Base-by-base conservation (phyloP, 2,113 vertebrate species). In the Mixornis gularis region DNA sequence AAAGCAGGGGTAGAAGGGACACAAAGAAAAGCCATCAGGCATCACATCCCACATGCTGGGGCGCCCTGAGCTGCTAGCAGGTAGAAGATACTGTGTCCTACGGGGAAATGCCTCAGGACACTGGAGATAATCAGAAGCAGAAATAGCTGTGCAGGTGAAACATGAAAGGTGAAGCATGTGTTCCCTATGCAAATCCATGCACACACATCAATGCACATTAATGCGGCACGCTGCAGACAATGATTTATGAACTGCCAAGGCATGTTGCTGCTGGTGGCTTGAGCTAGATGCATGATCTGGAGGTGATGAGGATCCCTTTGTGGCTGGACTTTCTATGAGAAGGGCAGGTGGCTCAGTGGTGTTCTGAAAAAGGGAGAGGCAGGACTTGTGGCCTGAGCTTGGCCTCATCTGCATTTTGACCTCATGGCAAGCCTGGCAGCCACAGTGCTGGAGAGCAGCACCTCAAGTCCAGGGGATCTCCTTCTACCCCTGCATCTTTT, bases 101-200 rank as follows among this genome's bases (percentile, higher is more conserved):
- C 0, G 0, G 89, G 58, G 34, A 90, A 92, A 60, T 0, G 2
- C 91, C 86, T 79, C 44, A 30, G 89, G 78, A 76, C 38, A 5
- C 13, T 62, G 51, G 53, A 81, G 62, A 51, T 78, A 72, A 77
- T 51, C 43, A 87, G 56, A 70, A 91, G 69, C 7, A 79, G 74
- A 84, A 96, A 82, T 36, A 68, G 59, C 46, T 44, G 25, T 62
- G 34, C 64, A 69, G 66, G 41, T 53, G 73, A 90, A 94, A 87
- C 40, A 36, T 79, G 38, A 78, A 68, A 90, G 65, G 5, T 48
- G 72, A 76, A 44, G 70, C 66, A 7, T 5, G 3, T 2, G 40
- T 70, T 94, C 27, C 73, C 53, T 55, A 85, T 91, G 86, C 80
- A 96, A 95, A 95, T 89, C n/a, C 36, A 30, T 9, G 36, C 49